Evolutionary conservation across 2,888 invertebrate species (phyloP).

Genomic region (Anticlea derivata): DNA sequence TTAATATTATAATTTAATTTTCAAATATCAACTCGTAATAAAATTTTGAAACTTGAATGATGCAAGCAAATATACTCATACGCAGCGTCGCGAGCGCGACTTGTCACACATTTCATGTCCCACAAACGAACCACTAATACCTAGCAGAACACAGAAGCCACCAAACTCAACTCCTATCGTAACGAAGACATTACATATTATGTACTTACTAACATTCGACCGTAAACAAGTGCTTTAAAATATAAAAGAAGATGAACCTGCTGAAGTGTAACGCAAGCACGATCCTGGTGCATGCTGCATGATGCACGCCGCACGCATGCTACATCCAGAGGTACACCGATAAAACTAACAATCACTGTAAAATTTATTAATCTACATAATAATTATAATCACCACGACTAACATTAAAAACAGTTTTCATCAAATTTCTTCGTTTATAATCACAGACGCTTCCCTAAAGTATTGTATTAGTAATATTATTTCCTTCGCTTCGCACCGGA

Average conservation of each 20-base stretch:
- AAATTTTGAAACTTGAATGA: conserved; percentile 59
- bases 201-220: conserved; percentile 16
- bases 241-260: conserved; percentile 36
- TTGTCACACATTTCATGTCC: conserved; percentile 34
- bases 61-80: conserved; percentile 47
- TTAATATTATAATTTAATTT: conserved; percentile 56
- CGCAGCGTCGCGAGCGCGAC: conserved; percentile 28
- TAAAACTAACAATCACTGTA: conserved; percentile 63
- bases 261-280: not conserved
- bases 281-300: too few relatives aligned
- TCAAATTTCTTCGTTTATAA: conserved; percentile 81
- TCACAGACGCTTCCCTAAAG: conserved; percentile 84
- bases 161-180: conserved; percentile 44
- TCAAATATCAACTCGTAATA: conserved; percentile 67
- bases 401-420: conserved; percentile 73
- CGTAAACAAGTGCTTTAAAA: conserved; percentile 52
- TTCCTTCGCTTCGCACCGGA: conserved; percentile 69
- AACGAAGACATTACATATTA: not conserved
- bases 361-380: conserved; percentile 52
- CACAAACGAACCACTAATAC: conserved; percentile 42
- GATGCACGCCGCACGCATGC: not conserved
- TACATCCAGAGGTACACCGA: conserved; percentile 43
- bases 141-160: conserved; percentile 43
- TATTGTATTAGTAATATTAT: conserved; percentile 66
- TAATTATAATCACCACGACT: conserved; percentile 61